phyloP scores from a whole-genome alignment of 1,140 invertebrate species.

The Diorhabda elongata region DNA sequence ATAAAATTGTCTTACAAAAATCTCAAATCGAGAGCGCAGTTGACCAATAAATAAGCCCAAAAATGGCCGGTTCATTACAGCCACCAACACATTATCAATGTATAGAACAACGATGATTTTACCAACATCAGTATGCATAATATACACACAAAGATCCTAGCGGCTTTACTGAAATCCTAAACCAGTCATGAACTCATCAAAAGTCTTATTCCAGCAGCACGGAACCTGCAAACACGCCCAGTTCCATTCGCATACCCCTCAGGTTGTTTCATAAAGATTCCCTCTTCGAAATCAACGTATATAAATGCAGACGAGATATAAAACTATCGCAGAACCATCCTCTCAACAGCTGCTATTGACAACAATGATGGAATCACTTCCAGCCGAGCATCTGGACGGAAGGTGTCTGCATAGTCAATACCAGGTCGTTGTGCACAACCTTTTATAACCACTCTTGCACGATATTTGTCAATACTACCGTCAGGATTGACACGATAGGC shows the following conservation, averaged over 20 bases:
- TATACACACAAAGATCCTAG: not conserved
- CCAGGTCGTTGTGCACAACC: not conserved
- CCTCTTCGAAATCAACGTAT: not conserved
- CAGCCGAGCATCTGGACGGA: not conserved
- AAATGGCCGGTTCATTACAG: not conserved
- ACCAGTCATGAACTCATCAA: not conserved
- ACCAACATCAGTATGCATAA: not conserved
- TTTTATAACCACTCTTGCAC: not conserved
- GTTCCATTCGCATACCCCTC: not conserved
- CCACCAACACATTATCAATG: not conserved
- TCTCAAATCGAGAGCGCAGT: not conserved
- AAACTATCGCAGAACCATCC: not conserved
- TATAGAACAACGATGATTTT: not conserved
- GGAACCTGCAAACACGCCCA: not conserved
- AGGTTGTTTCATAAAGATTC: not conserved
- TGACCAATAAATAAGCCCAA: not conserved
- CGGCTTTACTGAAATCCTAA: not conserved
- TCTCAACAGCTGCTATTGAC: not conserved
- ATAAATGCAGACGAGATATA: not conserved
- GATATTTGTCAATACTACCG: not conserved
- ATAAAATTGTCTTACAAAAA: not conserved
- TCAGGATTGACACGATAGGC: not conserved
- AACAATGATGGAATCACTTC: not conserved
- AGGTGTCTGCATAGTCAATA: not conserved
- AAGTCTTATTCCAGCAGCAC: not conserved